A percentile compares a stretch with the other conserved stretches of the same genome.
Evolutionary conservation across 2,888 invertebrate genomes (phyloP).

Genomic region (Melinopterus prodromus): DNA sequence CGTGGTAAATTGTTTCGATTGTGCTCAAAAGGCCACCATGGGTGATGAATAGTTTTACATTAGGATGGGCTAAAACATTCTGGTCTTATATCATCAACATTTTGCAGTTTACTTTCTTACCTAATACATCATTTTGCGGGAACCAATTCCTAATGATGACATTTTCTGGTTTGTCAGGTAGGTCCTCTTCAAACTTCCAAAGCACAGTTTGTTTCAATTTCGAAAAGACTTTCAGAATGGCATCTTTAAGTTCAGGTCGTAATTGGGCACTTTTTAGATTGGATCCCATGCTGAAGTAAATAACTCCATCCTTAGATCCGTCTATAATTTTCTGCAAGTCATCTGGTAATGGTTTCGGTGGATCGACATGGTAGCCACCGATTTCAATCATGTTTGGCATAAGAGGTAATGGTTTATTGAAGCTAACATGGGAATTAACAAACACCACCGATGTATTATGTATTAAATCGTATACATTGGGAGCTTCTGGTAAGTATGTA

Average conservation of each 20-base stretch:
- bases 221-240: slow-evolving; percentile 66
- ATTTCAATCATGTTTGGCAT: slow-evolving; percentile 66
- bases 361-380: slow-evolving; percentile 63
- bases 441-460: slow-evolving; percentile 50
- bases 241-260: slow-evolving; percentile 62
- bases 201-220: slow-evolving; percentile 65
- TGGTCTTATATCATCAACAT: neutral
- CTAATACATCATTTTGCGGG: slow-evolving; percentile 56
- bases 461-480: slow-evolving; percentile 45
- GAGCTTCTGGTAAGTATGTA: slow-evolving; percentile 50
- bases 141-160: slow-evolving; percentile 59
- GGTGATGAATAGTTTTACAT: slow-evolving; percentile 45
- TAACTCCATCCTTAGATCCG: slow-evolving; percentile 63
- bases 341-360: slow-evolving; percentile 49
- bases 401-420: slow-evolving; percentile 61
- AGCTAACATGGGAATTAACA: slow-evolving; percentile 61
- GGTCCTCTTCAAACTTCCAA: slow-evolving; percentile 63
- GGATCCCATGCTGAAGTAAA: slow-evolving; percentile 70
- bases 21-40: slow-evolving; percentile 46
- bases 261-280: slow-evolving; percentile 67
- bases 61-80: slow-evolving; percentile 40
- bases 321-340: slow-evolving; percentile 65
- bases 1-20: slow-evolving; percentile 43
- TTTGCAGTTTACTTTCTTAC: slow-evolving; percentile 30
- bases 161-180: slow-evolving; percentile 56